Evolutionary conservation across 2,888 invertebrate species (phyloP).

Genomic region (Heliconius erato): DNA sequence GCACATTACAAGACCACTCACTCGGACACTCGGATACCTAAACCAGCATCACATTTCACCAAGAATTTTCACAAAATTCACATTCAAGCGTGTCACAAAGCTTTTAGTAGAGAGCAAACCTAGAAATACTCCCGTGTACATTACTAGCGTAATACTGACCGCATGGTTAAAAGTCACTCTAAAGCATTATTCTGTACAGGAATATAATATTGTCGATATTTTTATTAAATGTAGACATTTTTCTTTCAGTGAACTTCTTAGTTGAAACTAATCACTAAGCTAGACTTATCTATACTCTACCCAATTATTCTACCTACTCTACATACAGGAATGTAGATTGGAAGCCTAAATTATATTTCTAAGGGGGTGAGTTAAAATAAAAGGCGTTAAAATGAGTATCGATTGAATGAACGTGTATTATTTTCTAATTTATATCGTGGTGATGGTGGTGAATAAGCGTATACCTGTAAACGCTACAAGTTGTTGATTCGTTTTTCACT

Average conservation of each 20-base stretch:
- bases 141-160: constrained; percentile 26
- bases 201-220: neutral
- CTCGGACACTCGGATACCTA: constrained; percentile 2
- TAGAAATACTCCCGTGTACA: constrained; percentile 35
- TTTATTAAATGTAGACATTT: neutral
- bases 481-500: too few species aligned
- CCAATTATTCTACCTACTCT: too few species aligned
- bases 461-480: too few species aligned
- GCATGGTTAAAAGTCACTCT: constrained; percentile 4
- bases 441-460: too few species aligned
- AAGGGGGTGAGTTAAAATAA: too few species aligned
- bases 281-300: too few species aligned
- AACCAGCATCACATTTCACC: constrained; percentile 20
- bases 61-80: constrained; percentile 24
- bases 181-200: neutral
- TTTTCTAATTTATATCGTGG: too few species aligned
- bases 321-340: too few species aligned
- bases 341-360: too few species aligned
- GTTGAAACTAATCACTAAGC: too few species aligned
- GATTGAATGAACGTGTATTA: too few species aligned
- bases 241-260: neutral
- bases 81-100: constrained; percentile 29
- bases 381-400: too few species aligned
- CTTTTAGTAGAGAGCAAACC: constrained; percentile 31
- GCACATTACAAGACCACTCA: constrained; percentile 14